A percentile compares a stretch with the other conserved stretches of the same genome.
Conservation (phyloP, 2,113 vertebrate species). For the Otocyon megalotis region DNA sequence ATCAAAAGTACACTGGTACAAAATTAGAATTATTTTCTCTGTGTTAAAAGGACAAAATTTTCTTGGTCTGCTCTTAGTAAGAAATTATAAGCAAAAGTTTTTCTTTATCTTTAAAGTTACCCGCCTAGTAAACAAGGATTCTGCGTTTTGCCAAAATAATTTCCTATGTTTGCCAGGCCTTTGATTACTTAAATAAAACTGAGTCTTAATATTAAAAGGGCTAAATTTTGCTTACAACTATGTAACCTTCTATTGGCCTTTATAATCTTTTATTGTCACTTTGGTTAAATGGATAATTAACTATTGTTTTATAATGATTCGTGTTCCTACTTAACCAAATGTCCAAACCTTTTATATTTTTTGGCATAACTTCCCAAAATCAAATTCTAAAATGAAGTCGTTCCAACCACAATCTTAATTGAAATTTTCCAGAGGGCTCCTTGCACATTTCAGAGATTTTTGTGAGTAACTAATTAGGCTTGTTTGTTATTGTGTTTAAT, state of each 20-base stretch:
- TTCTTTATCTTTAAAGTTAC: not conserved
- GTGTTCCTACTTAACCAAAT: not conserved
- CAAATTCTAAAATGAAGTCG: not conserved
- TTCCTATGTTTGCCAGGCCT: not conserved
- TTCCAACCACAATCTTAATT: not conserved
- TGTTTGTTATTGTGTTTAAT: not conserved
- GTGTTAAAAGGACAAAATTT: not conserved
- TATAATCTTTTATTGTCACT: not conserved
- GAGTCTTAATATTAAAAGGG: not conserved
- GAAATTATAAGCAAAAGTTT: not conserved
- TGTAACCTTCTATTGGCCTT: not conserved
- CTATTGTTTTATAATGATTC: not conserved
- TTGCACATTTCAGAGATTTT: not conserved
- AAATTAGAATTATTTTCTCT: not conserved
- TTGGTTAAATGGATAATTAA: not conserved
- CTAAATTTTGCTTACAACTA: not conserved
- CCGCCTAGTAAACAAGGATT: not conserved
- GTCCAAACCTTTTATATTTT: not conserved
- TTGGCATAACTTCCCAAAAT: not conserved
- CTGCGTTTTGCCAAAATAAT: not conserved
- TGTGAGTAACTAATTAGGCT: not conserved
- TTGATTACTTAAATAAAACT: not conserved
- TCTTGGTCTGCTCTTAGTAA: not conserved
- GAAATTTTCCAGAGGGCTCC: not conserved
- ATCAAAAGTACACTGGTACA: not conserved